Conservation (phyloP, 2,113 vertebrate genomes). For the Talpa occidentalis region DNA sequence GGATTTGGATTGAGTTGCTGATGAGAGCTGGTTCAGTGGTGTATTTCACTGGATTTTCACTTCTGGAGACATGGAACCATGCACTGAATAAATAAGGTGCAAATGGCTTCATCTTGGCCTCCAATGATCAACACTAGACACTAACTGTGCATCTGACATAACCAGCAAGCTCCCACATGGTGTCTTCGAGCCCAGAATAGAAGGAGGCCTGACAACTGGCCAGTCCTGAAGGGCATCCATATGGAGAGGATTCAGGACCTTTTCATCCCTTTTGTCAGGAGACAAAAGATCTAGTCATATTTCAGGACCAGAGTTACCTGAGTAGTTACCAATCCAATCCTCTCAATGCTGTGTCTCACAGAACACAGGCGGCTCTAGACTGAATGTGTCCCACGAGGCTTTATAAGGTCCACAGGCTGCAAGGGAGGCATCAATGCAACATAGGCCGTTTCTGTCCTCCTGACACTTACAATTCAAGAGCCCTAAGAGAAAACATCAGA, state of each 20-base stretch:
- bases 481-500: neutral
- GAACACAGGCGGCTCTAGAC: neutral
- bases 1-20: constrained; percentile 53
- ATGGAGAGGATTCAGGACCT: neutral
- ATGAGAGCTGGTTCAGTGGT: constrained; percentile 13
- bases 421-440: neutral
- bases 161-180: neutral
- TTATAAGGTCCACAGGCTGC: neutral
- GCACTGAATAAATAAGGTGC: constrained; percentile 58
- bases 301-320: neutral
- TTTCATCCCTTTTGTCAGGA: neutral
- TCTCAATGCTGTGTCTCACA: neutral
- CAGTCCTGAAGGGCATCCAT: neutral
- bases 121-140: neutral
- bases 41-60: constrained; percentile 65
- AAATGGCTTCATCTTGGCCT: constrained; percentile 18
- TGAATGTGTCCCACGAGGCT: neutral
- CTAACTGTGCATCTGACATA: neutral
- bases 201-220: neutral
- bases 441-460: neutral
- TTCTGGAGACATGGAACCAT: constrained; percentile 49
- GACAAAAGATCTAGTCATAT: neutral
- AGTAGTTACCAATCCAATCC: neutral
- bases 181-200: neutral
- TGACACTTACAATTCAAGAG: neutral